Base-by-base conservation (phyloP, 1,140 invertebrate species). In the Lasioglossum baleicum region DNA sequence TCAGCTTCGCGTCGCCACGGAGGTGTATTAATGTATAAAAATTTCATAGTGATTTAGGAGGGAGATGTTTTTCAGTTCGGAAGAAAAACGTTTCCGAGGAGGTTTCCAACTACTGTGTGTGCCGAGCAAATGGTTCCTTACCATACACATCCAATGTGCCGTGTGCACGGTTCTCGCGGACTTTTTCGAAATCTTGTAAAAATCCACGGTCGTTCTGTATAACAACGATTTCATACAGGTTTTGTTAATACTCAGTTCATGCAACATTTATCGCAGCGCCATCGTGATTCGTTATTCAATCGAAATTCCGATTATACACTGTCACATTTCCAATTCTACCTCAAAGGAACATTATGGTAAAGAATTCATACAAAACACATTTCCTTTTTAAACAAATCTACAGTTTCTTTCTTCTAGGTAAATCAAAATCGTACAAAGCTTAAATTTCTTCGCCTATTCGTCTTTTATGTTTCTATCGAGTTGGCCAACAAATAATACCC, bases 201-300 rank as follows among this genome's bases (percentile, higher is more conserved):
- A 73, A 56, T 84, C 60, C 75, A 66, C 53, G 17, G 22, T 75
- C 64, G 68, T 87, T 75, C 80, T 73, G 84, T 83, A 73, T 78
- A 80, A 81, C 82, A 77, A 88, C 81, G 76, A 82, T 84, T 85
- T 90, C 83, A 87, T 80, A 70, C 60, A 70, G 69, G 83, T 79
- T 82, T 85, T 76, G 72, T 86, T 89, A 89, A 89, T 86, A 89
- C 87, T 89, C 89, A 87, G 86, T 86, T 89, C 88, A 87, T 88
- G 88, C 84, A 89, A 91, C 87, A 89, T 90, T 89, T 89, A 90
- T 87, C 79, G 73, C 81, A 84, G 82, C 85, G 82, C 82, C 75
- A 86, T 88, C 84, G 87, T 81, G 86, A 81, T 83, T 89, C 88
- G 83, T 79, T 53, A 13, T 42, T 64, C 81, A 81, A 78, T 81